Evolutionary conservation across 2,888 invertebrate species (phyloP).

Genomic region (Marasmarcha lunaedactyla): DNA sequence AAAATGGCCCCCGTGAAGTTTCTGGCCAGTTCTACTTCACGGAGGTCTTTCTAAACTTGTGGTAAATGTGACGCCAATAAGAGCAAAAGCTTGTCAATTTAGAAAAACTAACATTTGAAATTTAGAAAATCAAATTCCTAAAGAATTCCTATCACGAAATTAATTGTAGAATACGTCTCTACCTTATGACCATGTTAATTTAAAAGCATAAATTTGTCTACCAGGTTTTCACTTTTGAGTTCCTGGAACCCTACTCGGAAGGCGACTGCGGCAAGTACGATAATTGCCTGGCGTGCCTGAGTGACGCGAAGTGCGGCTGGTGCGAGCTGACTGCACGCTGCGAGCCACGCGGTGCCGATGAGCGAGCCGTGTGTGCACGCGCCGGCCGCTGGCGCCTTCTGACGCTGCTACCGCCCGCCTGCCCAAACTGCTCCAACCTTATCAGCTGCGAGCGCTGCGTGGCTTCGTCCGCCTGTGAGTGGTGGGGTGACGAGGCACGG

Average conservation of each 20-base stretch:
- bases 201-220: no score
- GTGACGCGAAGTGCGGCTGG: conserved; percentile 93
- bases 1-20: no score
- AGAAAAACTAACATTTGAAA: no score
- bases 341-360: conserved; percentile 76
- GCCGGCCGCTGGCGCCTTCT: conserved; percentile 80
- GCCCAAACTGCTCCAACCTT: conserved; percentile 90
- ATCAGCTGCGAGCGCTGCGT: conserved; percentile 90
- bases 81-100: no score
- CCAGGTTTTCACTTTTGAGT: conserved; percentile 87
- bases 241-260: conserved; percentile 88
- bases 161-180: no score
- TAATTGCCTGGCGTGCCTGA: conserved; percentile 89
- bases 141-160: no score
- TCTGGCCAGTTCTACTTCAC: no score
- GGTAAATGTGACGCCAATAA: no score
- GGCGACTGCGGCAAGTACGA: conserved; percentile 81
- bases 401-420: conserved; percentile 84
- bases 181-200: no score
- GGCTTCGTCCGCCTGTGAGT: conserved; percentile 85
- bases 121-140: no score
- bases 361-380: conserved; percentile 68
- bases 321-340: conserved; percentile 83
- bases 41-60: no score
- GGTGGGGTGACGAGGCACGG: conserved; percentile 90